Percentiles rank a stretch among this genome's conserved stretches.
Conservation (phyloP, 2,888 invertebrate genomes). For the Thera britannica region DNA sequence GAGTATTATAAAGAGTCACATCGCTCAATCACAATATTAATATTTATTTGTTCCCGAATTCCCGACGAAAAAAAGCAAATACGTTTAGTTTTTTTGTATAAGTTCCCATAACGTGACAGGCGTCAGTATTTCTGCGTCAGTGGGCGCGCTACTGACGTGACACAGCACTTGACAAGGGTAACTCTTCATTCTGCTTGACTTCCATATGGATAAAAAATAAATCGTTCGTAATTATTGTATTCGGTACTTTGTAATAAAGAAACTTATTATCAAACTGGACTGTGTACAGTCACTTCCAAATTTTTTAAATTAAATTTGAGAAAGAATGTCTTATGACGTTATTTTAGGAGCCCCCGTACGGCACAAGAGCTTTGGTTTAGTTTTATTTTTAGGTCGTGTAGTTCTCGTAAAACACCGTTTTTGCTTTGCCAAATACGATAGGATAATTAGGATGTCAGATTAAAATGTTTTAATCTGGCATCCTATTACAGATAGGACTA, state of each 20-base stretch:
- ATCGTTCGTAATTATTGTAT: background rate
- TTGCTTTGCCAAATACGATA: too few relatives aligned
- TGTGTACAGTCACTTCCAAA: too few relatives aligned
- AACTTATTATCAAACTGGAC: background rate
- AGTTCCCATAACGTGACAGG: slow-evolving; percentile 29
- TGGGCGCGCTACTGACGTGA: slow-evolving; percentile 55
- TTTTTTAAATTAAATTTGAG: too few relatives aligned
- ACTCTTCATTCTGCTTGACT: slow-evolving; percentile 30
- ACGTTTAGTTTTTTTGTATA: background rate
- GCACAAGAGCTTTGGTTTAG: too few relatives aligned
- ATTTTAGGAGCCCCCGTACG: too few relatives aligned
- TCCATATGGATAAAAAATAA: slow-evolving; percentile 7
- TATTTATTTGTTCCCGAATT: slow-evolving; percentile 34
- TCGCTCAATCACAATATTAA: slow-evolving; percentile 34
- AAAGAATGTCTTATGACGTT: too few relatives aligned
- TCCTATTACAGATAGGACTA: too few relatives aligned
- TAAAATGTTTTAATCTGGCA: too few relatives aligned
- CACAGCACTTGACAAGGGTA: slow-evolving; percentile 50
- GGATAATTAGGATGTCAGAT: too few relatives aligned
- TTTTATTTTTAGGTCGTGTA: too few relatives aligned
- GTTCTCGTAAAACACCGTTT: too few relatives aligned
- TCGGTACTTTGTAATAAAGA: background rate
- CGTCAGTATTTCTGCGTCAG: slow-evolving; percentile 47
- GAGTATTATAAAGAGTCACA: slow-evolving; percentile 4
- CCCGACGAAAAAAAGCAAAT: slow-evolving; percentile 7